These are phyloP conservation scores for Sitodiplosis mosellana DNA, from an alignment of 1,140 invertebrate genomes.

Conservation along the genomic window DNA sequence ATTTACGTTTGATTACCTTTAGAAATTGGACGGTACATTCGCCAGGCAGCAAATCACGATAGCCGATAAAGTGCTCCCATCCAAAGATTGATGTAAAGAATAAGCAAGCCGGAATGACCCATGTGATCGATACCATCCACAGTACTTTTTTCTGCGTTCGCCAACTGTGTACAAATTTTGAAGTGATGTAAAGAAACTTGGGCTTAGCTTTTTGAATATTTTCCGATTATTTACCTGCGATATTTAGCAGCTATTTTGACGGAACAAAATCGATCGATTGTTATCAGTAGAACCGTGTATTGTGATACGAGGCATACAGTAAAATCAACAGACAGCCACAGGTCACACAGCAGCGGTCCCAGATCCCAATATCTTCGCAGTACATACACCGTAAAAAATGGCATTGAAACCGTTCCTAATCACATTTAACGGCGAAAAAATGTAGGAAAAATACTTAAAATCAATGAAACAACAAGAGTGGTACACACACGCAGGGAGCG, in stretches of 20 bases:
- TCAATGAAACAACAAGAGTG: too few species aligned
- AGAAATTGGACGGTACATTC: constrained; percentile 96
- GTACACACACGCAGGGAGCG: too few species aligned
- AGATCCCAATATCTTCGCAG: constrained; percentile 93
- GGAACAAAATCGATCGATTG: constrained; percentile 96
- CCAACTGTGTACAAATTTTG: too few species aligned
- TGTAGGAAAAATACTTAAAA: too few species aligned
- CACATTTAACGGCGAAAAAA: constrained; percentile 5
- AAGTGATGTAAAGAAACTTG: too few species aligned
- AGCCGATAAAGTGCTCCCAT: constrained; percentile 95
- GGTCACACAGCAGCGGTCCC: constrained; percentile 86
- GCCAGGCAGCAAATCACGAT: constrained; percentile 64
- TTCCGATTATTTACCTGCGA: too few species aligned
- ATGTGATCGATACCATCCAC: constrained; percentile 90
- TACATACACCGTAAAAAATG: constrained; percentile 91
- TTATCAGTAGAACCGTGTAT: constrained; percentile 97
- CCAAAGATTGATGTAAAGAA: constrained; percentile 99
- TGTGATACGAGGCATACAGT: constrained; percentile 97
- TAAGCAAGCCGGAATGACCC: constrained; percentile 90
- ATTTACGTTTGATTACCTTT: constrained; percentile 59
- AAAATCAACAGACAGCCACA: constrained; percentile 98
- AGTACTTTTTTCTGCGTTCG: constrained; percentile 82
- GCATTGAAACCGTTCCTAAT: constrained; percentile 82
- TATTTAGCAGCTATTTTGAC: constrained; percentile 98
- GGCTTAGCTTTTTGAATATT: too few species aligned